These are phyloP conservation scores for Scaptomyza cyrtandrae DNA, from an alignment of 2,888 invertebrate genomes.

Conservation along the genomic window DNA sequence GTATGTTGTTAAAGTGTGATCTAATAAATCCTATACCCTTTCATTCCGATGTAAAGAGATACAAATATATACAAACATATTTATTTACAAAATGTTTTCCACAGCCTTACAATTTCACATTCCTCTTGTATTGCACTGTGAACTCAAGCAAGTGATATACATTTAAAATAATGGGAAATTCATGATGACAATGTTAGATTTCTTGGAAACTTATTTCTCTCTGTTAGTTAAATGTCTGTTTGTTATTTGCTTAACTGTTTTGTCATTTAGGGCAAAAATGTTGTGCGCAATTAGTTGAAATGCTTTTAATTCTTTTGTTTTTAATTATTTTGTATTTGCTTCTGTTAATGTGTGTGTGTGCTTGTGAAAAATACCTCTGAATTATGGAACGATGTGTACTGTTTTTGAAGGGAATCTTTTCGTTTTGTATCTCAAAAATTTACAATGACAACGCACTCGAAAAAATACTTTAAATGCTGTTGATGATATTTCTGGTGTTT, in stretches of 20 bases:
- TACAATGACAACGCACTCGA: conserved; percentile 51
- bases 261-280: conserved; percentile 36
- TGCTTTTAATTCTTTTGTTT: conserved; percentile 25
- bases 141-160: conserved; percentile 10
- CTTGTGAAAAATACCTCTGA: conserved; percentile 10
- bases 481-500: conserved; percentile 59
- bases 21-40: too few species aligned
- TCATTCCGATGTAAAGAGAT: neutral
- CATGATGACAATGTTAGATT: conserved; percentile 69
- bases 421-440: conserved; percentile 55
- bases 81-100: neutral
- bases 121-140: conserved; percentile 1
- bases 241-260: conserved; percentile 67
- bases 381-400: conserved; percentile 16
- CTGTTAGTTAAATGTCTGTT: conserved; percentile 55
- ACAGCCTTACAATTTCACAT: neutral
- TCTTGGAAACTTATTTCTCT: conserved; percentile 51
- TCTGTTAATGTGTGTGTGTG: neutral
- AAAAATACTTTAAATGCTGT: conserved; percentile 42
- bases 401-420: conserved; percentile 46
- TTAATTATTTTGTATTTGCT: neutral
- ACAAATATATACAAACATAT: neutral
- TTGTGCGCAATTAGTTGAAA: conserved; percentile 66
- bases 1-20: too few species aligned
- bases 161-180: conserved; percentile 35